Percentiles rank a stretch among this genome's conserved stretches.
These are phyloP conservation scores for Nycteola revayana DNA, from an alignment of 2,888 invertebrate genomes.

Conservation along the genomic window DNA sequence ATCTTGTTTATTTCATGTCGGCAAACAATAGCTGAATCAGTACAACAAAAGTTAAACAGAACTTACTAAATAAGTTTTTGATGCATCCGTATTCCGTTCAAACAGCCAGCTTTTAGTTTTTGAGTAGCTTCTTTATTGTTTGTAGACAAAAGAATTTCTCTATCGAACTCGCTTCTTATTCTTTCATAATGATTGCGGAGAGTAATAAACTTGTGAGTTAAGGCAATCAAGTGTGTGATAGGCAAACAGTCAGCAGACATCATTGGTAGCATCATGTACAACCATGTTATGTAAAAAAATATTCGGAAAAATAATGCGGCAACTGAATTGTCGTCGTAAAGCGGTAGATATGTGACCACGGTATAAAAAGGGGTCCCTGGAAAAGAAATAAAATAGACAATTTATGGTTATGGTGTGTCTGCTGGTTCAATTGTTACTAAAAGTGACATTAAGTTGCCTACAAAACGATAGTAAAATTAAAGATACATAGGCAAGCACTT, in stretches of 20 bases:
- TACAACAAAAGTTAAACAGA: conserved; percentile 20
- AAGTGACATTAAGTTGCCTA: conserved; percentile 19
- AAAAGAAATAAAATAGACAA: conserved; percentile 26
- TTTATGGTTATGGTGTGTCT: conserved; percentile 22
- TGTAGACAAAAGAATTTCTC: conserved; percentile 33
- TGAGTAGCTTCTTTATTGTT: conserved; percentile 42
- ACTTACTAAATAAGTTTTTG: conserved; percentile 63
- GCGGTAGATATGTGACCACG: conserved; percentile 66
- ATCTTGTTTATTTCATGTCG: conserved; percentile 20
- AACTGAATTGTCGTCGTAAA: conserved; percentile 52
- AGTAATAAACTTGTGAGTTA: conserved; percentile 64
- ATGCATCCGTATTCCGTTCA: conserved; percentile 64
- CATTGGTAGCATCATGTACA: conserved; percentile 74
- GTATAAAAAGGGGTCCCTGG: conserved; percentile 67
- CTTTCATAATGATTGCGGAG: conserved; percentile 54
- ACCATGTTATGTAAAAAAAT: conserved; percentile 66
- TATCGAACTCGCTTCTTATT: conserved; percentile 50
- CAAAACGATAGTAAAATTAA: conserved; percentile 1
- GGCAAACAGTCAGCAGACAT: conserved; percentile 71
- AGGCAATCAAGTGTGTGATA: conserved; percentile 58
- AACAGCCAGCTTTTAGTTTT: conserved; percentile 49
- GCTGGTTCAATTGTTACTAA: conserved; percentile 19
- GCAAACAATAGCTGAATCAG: conserved; percentile 22
- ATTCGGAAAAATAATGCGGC: conserved; percentile 51
- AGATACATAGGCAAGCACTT: too few species aligned